Percentiles rank a stretch among this genome's conserved stretches.
These are phyloP conservation scores for Piprites chloris DNA, from an alignment of 2,113 vertebrate genomes.

Conservation along the genomic window DNA sequence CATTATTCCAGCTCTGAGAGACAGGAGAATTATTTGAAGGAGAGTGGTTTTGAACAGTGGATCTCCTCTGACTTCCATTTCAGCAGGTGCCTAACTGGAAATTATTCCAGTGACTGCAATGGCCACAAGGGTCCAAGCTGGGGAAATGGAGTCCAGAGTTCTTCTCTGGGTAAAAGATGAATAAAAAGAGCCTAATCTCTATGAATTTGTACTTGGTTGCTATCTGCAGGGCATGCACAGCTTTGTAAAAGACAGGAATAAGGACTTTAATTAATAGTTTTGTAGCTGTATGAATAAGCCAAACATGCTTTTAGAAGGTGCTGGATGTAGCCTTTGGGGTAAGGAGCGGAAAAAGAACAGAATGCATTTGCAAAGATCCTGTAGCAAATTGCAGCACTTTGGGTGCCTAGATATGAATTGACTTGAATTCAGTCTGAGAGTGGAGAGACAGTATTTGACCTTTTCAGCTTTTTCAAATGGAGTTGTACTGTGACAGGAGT, in stretches of 20 bases:
- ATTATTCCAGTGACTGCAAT: background rate
- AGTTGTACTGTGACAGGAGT: conserved; percentile 32
- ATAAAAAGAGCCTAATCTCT: background rate
- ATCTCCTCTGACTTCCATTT: background rate
- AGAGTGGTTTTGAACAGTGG: background rate
- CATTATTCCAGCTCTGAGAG: background rate
- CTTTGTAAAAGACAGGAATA: background rate
- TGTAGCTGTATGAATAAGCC: background rate
- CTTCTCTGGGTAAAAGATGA: background rate
- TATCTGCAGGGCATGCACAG: background rate
- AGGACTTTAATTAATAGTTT: background rate
- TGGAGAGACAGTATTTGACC: conserved; percentile 42
- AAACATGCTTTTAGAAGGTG: background rate
- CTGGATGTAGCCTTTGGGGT: background rate
- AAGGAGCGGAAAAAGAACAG: background rate
- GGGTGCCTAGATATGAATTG: background rate
- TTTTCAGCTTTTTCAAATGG: conserved; percentile 53
- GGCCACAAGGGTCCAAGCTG: background rate
- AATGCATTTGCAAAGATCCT: background rate
- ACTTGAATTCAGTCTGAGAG: background rate
- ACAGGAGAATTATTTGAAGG: background rate
- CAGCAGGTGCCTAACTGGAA: background rate
- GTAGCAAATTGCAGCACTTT: background rate
- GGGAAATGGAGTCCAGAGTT: background rate
- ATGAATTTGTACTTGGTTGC: background rate